Conservation (phyloP, 2,888 invertebrate genomes). For the Trilocha varians region DNA sequence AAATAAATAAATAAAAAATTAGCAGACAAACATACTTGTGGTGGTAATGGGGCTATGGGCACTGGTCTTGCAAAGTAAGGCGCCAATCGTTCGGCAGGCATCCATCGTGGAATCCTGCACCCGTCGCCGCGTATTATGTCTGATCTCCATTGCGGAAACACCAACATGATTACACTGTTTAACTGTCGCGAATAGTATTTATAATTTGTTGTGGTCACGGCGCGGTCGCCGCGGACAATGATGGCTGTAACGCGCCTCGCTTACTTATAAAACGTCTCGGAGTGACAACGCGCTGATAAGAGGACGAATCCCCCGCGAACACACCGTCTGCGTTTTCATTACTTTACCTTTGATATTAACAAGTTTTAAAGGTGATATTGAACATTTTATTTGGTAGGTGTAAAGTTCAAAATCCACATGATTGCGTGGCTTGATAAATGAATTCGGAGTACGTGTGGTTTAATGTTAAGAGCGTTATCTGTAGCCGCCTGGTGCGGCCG, state of each 20-base stretch:
- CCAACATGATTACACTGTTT: conserved; percentile 47
- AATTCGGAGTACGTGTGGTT: conserved; percentile 16
- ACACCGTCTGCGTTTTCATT: conserved; percentile 10
- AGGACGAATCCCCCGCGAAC: conserved; percentile 62
- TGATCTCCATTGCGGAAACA: conserved; percentile 61
- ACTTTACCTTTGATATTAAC: background rate
- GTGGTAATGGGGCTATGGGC: conserved; percentile 39
- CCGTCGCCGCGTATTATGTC: conserved; percentile 43
- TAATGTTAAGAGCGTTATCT: conserved; percentile 47
- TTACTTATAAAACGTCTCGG: conserved; percentile 66
- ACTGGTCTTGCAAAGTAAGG: conserved; percentile 54
- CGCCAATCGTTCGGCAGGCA: conserved; percentile 59
- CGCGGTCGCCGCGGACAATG: conserved; percentile 52
- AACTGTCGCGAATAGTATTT: conserved; percentile 19
- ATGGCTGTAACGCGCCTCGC: conserved; percentile 40
- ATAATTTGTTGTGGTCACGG: conserved; percentile 41
- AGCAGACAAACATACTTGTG: conserved; percentile 47
- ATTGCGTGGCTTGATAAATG: conserved; percentile 14
- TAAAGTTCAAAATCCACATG: conserved; percentile 8
- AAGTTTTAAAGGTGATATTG: background rate
- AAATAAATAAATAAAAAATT: no score
- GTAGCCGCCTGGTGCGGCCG: conserved; percentile 64
- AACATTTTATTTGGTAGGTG: background rate
- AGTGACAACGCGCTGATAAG: conserved; percentile 62
- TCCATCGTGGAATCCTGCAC: conserved; percentile 56